phyloP scores from a whole-genome alignment of 2,113 vertebrate genomes.

The Chloroceryle aenea region DNA sequence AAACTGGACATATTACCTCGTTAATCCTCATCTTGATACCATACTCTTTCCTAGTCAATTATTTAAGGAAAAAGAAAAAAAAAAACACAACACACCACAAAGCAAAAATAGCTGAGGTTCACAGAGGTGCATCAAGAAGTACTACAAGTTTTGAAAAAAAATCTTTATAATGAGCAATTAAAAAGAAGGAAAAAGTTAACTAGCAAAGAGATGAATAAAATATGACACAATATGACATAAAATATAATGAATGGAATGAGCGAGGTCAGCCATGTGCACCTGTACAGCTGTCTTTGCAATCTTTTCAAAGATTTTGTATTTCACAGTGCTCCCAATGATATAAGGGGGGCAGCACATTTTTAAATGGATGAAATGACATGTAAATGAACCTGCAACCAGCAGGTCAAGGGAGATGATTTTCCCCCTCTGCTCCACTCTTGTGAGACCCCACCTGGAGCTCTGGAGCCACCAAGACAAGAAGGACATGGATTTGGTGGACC shows the following conservation, averaged over 20 bases:
- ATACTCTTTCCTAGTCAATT: not conserved
- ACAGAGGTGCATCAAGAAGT: not conserved
- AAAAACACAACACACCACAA: not conserved
- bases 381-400: not conserved
- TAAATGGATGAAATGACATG: not conserved
- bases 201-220: not conserved
- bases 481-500: too few species aligned
- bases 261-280: not conserved
- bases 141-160: not conserved
- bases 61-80: not conserved
- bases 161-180: slow-evolving; percentile 5
- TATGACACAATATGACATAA: not conserved
- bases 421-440: too few species aligned
- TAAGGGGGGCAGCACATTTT: not conserved
- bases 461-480: too few species aligned
- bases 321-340: not conserved
- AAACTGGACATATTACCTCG: not conserved
- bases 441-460: too few species aligned
- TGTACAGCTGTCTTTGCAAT: not conserved
- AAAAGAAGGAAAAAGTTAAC: not conserved
- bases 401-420: too few species aligned
- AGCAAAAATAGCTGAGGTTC: slow-evolving; percentile 5
- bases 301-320: not conserved
- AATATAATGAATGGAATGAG: not conserved
- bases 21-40: not conserved